Conservation (phyloP, 2,113 vertebrate genomes). For the Oncorhynchus nerka region DNA sequence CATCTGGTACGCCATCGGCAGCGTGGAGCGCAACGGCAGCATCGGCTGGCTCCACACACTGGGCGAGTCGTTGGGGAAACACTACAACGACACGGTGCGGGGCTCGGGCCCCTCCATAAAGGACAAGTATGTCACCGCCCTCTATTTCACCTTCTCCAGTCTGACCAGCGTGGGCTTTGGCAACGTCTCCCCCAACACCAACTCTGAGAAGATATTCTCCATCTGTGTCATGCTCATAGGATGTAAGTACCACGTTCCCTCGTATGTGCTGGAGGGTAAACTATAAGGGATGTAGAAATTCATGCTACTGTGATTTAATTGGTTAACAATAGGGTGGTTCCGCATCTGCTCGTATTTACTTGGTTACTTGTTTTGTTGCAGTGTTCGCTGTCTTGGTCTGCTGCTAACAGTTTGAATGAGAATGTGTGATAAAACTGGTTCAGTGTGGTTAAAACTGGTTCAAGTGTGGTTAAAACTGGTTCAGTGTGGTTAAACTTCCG, state of each 20-base stretch:
- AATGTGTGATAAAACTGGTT: too few species aligned
- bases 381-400: too few species aligned
- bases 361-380: too few species aligned
- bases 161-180: constrained; percentile 96
- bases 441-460: too few species aligned
- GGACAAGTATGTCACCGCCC: constrained; percentile 95
- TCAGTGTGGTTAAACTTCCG: too few species aligned
- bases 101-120: constrained; percentile 87
- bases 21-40: constrained; percentile 79
- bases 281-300: too few species aligned
- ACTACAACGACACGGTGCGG: constrained; percentile 76
- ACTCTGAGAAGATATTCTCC: constrained; percentile 97
- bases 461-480: too few species aligned
- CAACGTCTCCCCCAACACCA: constrained; percentile 96
- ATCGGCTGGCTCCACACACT: constrained; percentile 94
- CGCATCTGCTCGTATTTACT: too few species aligned
- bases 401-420: too few species aligned
- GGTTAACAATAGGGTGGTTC: too few species aligned
- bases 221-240: constrained; percentile 98
- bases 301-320: too few species aligned
- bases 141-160: constrained; percentile 99
- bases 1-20: constrained; percentile 95
- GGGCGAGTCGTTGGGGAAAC: constrained; percentile 87
- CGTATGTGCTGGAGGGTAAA: too few species aligned
- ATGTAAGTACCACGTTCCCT: constrained; percentile 78